These are phyloP conservation scores for Heloderma charlesbogerti DNA, from an alignment of 2,113 vertebrate genomes.

Conservation along the genomic window DNA sequence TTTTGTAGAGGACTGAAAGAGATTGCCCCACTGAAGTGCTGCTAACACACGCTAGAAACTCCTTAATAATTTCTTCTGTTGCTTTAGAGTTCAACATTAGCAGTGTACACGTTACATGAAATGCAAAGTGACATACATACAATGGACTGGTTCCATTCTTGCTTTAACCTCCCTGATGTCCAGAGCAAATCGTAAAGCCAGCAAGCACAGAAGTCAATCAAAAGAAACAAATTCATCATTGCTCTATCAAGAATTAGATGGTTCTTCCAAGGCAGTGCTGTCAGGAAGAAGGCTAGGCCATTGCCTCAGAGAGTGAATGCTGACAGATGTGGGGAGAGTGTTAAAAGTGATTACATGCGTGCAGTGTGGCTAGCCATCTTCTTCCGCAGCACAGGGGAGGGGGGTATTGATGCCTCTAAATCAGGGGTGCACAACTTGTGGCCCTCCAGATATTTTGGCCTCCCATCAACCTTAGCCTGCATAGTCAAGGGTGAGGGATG, in stretches of 20 bases:
- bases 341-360: background rate
- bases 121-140: background rate
- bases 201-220: background rate
- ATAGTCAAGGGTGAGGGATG: no score
- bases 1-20: conserved; percentile 13
- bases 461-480: no score
- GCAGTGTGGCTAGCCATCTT: background rate
- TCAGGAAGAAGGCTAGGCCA: background rate
- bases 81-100: background rate
- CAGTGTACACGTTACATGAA: background rate
- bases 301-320: background rate
- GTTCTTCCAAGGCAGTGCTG: background rate
- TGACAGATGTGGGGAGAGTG: no score
- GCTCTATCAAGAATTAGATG: background rate
- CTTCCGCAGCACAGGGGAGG: background rate
- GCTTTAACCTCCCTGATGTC: background rate
- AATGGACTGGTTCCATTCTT: background rate
- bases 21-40: background rate
- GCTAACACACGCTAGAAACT: background rate
- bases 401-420: background rate
- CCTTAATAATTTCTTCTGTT: background rate
- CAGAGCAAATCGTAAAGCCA: background rate
- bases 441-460: no score
- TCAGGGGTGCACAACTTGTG: no score
- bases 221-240: background rate